phyloP scores from a whole-genome alignment of 2,888 invertebrate genomes.

The Pollenia amentaria region DNA sequence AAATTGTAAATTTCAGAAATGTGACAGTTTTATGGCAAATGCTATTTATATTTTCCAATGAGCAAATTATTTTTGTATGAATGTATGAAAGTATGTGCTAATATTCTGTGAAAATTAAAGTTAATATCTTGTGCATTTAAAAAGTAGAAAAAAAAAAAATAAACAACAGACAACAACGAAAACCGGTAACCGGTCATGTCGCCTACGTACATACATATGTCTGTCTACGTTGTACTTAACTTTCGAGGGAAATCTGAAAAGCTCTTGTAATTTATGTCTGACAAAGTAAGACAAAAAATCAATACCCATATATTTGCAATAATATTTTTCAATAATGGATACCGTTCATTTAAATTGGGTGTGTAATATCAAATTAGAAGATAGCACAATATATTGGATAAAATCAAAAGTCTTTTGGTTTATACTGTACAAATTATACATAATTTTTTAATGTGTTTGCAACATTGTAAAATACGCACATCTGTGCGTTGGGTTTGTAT shows the following conservation, averaged over 20 bases:
- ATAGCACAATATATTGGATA: too few relatives aligned
- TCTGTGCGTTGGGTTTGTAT: too few relatives aligned
- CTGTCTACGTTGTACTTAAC: neutral
- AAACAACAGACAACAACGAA: neutral
- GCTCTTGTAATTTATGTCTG: neutral
- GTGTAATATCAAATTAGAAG: too few relatives aligned
- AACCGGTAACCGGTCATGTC: slow-evolving; percentile 52
- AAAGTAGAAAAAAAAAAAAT: neutral
- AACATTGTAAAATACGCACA: too few relatives aligned
- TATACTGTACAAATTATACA: too few relatives aligned
- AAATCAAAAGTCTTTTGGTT: too few relatives aligned
- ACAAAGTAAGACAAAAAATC: neutral
- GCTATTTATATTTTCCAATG: neutral
- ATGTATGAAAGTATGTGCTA: neutral
- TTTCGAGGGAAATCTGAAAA: slow-evolving; percentile 21
- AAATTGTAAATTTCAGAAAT: neutral
- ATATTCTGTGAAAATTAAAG: slow-evolving; percentile 11
- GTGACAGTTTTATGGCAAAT: neutral
- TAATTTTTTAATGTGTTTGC: too few relatives aligned
- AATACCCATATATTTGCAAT: too few relatives aligned
- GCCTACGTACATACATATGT: slow-evolving; percentile 31
- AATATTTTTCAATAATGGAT: too few relatives aligned
- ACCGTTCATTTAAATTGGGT: too few relatives aligned
- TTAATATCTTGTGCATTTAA: slow-evolving; percentile 3
- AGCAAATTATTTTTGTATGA: neutral